Conservation (phyloP, 2,797 vertebrate genomes). For the Notolepis coatsorum region DNA sequence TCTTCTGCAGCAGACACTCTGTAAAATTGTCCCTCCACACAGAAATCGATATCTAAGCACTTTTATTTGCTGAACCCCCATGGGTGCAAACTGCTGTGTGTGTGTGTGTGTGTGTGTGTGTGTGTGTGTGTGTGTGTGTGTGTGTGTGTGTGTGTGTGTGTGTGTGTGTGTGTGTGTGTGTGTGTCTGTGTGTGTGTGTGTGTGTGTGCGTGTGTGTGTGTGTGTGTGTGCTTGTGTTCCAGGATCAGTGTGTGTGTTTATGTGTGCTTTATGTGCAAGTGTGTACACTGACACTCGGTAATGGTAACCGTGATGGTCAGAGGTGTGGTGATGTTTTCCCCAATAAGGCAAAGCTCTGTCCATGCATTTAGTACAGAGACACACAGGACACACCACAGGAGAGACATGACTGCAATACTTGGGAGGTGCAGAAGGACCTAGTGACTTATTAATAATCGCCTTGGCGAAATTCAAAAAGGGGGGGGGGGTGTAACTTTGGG, state of each 20-base stretch:
- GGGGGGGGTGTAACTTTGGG: too few species aligned
- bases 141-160: neutral
- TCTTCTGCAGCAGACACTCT: conserved; percentile 41
- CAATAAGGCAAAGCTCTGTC: conserved; percentile 26
- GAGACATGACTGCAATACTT: conserved; percentile 25
- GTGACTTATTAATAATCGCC: too few species aligned
- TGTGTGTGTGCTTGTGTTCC: neutral
- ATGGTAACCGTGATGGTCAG: neutral
- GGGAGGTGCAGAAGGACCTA: too few species aligned
- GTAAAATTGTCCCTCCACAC: conserved; percentile 42
- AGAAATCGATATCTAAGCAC: conserved; percentile 70
- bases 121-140: neutral
- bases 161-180: neutral
- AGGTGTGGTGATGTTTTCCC: conserved; percentile 4
- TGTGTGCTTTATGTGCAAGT: neutral
- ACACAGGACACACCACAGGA: neutral
- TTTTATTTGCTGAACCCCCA: conserved; percentile 38
- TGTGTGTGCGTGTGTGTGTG: neutral
- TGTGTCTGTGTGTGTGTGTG: neutral
- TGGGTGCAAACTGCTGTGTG: conserved; percentile 12
- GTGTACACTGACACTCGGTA: neutral
- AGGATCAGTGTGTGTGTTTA: too few species aligned
- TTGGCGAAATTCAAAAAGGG: too few species aligned
- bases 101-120: neutral
- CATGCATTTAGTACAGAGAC: conserved; percentile 27